These are phyloP conservation scores for Agrotis clavis DNA, from an alignment of 2,888 invertebrate species.

Conservation along the genomic window DNA sequence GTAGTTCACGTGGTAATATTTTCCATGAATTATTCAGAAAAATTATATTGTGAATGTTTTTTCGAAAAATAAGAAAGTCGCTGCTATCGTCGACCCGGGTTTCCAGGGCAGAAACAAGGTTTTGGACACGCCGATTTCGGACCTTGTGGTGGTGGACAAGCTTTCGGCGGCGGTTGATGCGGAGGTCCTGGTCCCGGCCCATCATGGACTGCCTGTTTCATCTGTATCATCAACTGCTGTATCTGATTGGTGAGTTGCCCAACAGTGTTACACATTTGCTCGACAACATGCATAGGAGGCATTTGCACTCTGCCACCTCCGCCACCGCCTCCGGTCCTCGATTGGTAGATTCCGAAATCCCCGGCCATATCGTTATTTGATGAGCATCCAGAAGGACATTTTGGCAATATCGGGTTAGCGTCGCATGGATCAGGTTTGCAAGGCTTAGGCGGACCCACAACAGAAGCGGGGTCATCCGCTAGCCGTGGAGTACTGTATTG, in stretches of 20 bases:
- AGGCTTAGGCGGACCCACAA: background rate
- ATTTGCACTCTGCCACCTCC: background rate
- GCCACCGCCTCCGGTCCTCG: background rate
- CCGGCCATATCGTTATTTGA: slow-evolving; percentile 66
- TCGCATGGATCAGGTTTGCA: slow-evolving; percentile 12
- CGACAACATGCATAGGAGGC: slow-evolving; percentile 62
- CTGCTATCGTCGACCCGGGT: slow-evolving; percentile 60
- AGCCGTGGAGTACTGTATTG: slow-evolving; percentile 56
- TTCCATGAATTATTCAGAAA: slow-evolving; percentile 17
- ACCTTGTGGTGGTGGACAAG: slow-evolving; percentile 52
- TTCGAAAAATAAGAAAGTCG: background rate
- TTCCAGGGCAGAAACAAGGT: slow-evolving; percentile 78
- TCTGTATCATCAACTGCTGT: slow-evolving; percentile 69
- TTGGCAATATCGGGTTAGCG: background rate
- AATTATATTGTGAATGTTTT: slow-evolving; percentile 4
- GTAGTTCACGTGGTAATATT: slow-evolving; percentile 17
- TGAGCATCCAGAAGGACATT: slow-evolving; percentile 57
- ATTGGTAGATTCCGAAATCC: slow-evolving; percentile 53
- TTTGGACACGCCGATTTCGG: slow-evolving; percentile 70
- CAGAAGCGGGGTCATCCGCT: fast-evolving
- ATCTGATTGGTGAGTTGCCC: slow-evolving; percentile 72
- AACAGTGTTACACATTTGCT: slow-evolving; percentile 76
- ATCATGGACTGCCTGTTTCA: slow-evolving; percentile 62
- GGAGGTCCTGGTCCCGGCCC: background rate
- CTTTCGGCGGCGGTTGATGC: background rate